These are phyloP conservation scores for Temnothorax curvispinosus DNA, from an alignment of 1,140 invertebrate genomes.

Conservation along the genomic window DNA sequence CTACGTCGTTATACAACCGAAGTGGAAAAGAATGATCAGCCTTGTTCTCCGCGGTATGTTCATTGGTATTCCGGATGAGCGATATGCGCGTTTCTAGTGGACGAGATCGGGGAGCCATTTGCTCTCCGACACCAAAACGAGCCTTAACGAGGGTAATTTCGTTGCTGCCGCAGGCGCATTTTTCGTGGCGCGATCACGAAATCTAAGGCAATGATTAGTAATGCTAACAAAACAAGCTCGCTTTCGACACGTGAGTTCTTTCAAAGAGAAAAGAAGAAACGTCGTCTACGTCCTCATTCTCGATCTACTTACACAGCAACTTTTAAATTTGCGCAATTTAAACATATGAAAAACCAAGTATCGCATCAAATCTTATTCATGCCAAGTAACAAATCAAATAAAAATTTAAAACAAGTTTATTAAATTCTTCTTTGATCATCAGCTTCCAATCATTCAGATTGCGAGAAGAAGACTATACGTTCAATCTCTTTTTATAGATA, in stretches of 20 bases:
- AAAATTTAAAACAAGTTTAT: neutral
- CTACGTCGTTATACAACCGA: constrained; percentile 47
- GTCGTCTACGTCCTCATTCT: neutral
- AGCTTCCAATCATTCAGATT: neutral
- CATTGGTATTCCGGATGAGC: constrained; percentile 70
- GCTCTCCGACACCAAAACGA: constrained; percentile 34
- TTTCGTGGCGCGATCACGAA: neutral
- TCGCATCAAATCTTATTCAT: neutral
- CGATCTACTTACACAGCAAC: neutral
- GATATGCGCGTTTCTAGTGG: constrained; percentile 60
- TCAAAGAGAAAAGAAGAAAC: neutral
- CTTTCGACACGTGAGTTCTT: neutral
- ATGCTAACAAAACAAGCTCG: neutral
- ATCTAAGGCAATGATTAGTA: constrained; percentile 5
- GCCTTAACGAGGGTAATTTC: constrained; percentile 63
- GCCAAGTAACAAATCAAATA: neutral
- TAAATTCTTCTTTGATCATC: neutral
- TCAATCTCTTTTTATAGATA: neutral
- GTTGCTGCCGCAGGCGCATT: constrained; percentile 46
- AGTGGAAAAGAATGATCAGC: constrained; percentile 71
- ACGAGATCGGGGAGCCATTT: constrained; percentile 12
- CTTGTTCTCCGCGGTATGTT: constrained; percentile 66
- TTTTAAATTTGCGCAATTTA: neutral
- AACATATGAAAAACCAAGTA: neutral
- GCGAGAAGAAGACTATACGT: neutral